Percentiles rank a stretch among this genome's conserved stretches.
Evolutionary conservation across 2,888 invertebrate genomes (phyloP).

Genomic region (Amphimallon solstitiale): DNA sequence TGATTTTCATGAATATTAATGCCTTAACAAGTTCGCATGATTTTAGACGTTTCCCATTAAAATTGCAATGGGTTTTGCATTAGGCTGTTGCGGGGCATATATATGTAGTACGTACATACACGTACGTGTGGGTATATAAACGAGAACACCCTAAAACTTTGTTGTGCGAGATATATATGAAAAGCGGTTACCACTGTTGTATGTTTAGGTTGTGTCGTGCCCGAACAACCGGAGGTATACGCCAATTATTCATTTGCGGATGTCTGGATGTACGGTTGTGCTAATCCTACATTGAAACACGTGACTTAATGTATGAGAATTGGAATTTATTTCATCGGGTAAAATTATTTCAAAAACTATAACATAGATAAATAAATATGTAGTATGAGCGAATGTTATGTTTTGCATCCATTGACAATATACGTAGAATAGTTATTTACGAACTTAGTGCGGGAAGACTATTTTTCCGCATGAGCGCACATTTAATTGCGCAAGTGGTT

Average conservation of each 20-base stretch:
- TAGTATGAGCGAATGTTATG: too few species aligned
- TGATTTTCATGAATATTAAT: slow-evolving; percentile 31
- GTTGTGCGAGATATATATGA: background rate
- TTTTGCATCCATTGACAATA: too few species aligned
- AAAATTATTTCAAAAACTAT: too few species aligned
- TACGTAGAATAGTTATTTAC: too few species aligned
- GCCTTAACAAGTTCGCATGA: background rate
- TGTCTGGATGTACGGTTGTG: background rate
- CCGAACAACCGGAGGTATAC: background rate
- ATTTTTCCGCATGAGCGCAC: too few species aligned
- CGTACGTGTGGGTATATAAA: too few species aligned
- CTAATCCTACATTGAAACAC: background rate
- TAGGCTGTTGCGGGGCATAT: too few species aligned
- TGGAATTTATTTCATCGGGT: background rate
- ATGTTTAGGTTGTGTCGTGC: slow-evolving; percentile 4
- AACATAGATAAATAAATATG: too few species aligned
- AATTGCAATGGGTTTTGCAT: slow-evolving; percentile 25
- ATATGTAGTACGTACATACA: too few species aligned
- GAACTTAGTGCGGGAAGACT: too few species aligned
- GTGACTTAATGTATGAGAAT: slow-evolving; percentile 3
- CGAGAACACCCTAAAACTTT: background rate
- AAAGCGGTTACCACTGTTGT: background rate
- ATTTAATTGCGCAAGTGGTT: too few species aligned
- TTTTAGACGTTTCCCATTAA: slow-evolving; percentile 20
- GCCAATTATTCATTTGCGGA: slow-evolving; percentile 13